A percentile compares a stretch with the other conserved stretches of the same genome.
phyloP scores from a whole-genome alignment of 1,140 invertebrate genomes.

The Drosophila bipectinata region DNA sequence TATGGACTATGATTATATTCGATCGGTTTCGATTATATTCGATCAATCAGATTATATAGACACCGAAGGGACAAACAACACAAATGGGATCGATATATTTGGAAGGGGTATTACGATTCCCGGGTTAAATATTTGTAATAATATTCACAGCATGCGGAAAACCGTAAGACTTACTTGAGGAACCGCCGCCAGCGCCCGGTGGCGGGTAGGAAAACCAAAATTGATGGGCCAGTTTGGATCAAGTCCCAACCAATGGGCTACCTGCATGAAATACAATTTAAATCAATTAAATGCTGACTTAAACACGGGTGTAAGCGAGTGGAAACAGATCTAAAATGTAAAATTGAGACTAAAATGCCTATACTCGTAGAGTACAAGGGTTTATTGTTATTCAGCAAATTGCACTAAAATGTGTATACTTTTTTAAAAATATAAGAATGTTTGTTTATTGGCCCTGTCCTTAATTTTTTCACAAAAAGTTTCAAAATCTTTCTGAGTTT shows the following conservation, averaged over 20 bases:
- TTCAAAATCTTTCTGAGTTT: too few relatives aligned
- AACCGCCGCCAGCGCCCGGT: constrained; percentile 86
- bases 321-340: not conserved
- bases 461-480: too few relatives aligned
- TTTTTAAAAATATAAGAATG: too few relatives aligned
- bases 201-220: constrained; percentile 90
- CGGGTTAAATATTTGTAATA: constrained; percentile 14
- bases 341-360: not conserved
- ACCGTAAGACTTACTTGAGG: constrained; percentile 82
- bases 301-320: not conserved
- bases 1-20: constrained; percentile 37
- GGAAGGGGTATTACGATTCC: not conserved
- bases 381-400: too few relatives aligned
- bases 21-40: constrained; percentile 43
- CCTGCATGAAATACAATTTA: constrained; percentile 51
- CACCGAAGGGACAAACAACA: constrained; percentile 47
- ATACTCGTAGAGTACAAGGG: not conserved
- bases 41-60: constrained; percentile 52
- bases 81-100: constrained; percentile 32
- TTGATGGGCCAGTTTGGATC: constrained; percentile 87
- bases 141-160: constrained; percentile 43
- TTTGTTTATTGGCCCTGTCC: too few relatives aligned
- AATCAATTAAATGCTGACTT: not conserved
- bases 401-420: too few relatives aligned
- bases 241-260: constrained; percentile 74